Percentiles rank a stretch among this genome's conserved stretches.
Evolutionary conservation across 2,888 invertebrate genomes (phyloP).

Genomic region (Sabellastarte sp.): DNA sequence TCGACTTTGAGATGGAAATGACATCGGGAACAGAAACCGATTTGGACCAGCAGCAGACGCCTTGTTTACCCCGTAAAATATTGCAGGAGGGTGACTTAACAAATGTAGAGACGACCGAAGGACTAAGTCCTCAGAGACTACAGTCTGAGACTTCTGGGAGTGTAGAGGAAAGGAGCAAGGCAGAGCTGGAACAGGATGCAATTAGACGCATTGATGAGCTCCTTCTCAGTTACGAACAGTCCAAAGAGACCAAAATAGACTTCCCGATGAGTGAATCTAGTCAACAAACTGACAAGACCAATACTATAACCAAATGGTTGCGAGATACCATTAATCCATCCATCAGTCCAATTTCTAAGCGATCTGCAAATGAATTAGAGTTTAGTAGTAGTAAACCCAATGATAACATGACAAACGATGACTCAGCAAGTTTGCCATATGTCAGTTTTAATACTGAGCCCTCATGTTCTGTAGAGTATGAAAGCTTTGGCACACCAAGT

Average conservation of each 20-base stretch:
- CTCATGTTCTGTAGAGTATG: background rate
- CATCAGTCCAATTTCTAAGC: background rate
- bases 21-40: too few species aligned
- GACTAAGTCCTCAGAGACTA: background rate
- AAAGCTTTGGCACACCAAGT: background rate
- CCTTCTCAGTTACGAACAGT: slow-evolving; percentile 9
- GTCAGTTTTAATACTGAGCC: background rate
- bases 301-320: too few species aligned
- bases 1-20: too few species aligned
- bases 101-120: background rate
- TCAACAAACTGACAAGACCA: too few species aligned
- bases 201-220: slow-evolving; percentile 20
- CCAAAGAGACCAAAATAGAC: background rate
- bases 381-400: background rate
- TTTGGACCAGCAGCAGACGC: too few species aligned
- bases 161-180: background rate
- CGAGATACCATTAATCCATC: background rate
- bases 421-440: background rate
- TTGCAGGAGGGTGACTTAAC: too few species aligned
- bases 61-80: too few species aligned
- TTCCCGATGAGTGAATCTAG: background rate
- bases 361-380: too few species aligned
- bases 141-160: background rate
- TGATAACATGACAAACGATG: background rate
- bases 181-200: slow-evolving; percentile 14